A percentile compares a stretch with the other conserved stretches of the same genome.
phyloP scores from a whole-genome alignment of 2,888 invertebrate genomes.

The Hydroisotoma schaefferi region DNA sequence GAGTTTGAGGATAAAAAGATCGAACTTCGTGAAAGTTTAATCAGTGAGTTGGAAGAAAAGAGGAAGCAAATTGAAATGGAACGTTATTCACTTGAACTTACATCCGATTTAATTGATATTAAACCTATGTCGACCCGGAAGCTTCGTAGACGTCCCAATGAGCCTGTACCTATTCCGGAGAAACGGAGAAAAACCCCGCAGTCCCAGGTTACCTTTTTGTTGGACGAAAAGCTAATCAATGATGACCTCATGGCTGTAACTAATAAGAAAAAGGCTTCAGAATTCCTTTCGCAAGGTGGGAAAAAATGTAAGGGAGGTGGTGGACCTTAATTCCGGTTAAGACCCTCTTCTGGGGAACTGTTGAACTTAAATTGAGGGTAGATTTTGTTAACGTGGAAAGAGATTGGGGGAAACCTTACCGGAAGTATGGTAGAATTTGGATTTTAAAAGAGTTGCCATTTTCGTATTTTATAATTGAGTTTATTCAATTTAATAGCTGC shows the following conservation, averaged over 20 bases:
- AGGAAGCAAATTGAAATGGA: conserved; percentile 84
- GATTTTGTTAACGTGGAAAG: too few species aligned
- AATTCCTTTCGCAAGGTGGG: too few species aligned
- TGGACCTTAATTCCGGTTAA: too few species aligned
- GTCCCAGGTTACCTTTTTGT: conserved; percentile 77
- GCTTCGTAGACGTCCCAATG: conserved; percentile 84
- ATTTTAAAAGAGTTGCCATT: too few species aligned
- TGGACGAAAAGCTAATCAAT: conserved; percentile 86
- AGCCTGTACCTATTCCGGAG: conserved; percentile 82
- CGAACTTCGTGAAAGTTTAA: conserved; percentile 80
- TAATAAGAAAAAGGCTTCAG: conserved; percentile 53
- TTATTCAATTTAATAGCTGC: too few species aligned
- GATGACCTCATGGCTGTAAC: conserved; percentile 78
- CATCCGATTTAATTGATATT: conserved; percentile 83
- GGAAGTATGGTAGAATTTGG: too few species aligned
- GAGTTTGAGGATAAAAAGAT: conserved; percentile 94
- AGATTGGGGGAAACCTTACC: too few species aligned
- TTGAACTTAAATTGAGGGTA: too few species aligned
- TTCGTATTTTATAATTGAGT: too few species aligned
- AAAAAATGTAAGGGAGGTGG: too few species aligned
- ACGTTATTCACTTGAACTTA: conserved; percentile 80
- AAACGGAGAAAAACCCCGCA: conserved; percentile 68
- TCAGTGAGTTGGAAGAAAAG: conserved; percentile 90
- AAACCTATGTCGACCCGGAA: conserved; percentile 95
- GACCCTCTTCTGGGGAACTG: too few species aligned